A percentile compares a stretch with the other conserved stretches of the same genome.
These are phyloP conservation scores for Micropterix aruncella DNA, from an alignment of 2,888 invertebrate genomes.

Conservation along the genomic window DNA sequence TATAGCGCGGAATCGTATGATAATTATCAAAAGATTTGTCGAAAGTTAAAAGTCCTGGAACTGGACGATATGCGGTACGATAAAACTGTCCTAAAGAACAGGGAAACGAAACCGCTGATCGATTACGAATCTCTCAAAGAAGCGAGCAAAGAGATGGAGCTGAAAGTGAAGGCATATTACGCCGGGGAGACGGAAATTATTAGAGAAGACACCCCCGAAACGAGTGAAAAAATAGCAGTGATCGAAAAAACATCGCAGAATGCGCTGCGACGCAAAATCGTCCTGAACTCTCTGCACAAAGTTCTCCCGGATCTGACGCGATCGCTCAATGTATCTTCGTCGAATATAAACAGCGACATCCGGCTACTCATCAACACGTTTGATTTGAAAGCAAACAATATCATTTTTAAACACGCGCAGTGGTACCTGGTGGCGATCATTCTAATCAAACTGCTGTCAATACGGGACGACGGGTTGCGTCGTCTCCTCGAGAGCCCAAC, in stretches of 20 bases:
- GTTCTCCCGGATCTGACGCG: slow-evolving; percentile 42
- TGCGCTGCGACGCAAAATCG: slow-evolving; percentile 51
- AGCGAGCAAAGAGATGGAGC: slow-evolving; percentile 44
- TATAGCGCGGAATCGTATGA: slow-evolving; percentile 30
- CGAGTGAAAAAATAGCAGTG: slow-evolving; percentile 34
- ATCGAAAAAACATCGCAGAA: slow-evolving; percentile 53
- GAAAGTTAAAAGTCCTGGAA: slow-evolving; percentile 46
- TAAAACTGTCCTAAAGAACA: slow-evolving; percentile 18
- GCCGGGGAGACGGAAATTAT: slow-evolving; percentile 33
- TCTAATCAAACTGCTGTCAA: slow-evolving; percentile 45
- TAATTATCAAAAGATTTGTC: slow-evolving; percentile 45
- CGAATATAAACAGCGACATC: slow-evolving; percentile 30
- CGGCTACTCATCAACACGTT: slow-evolving; percentile 46
- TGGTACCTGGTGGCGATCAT: slow-evolving; percentile 59
- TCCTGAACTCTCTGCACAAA: slow-evolving; percentile 50
- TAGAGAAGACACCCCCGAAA: slow-evolving; percentile 14
- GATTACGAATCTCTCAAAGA: slow-evolving; percentile 45
- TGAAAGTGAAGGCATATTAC: slow-evolving; percentile 52
- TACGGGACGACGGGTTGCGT: slow-evolving; percentile 23
- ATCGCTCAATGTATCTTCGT: slow-evolving; percentile 29
- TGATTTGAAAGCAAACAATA: slow-evolving; percentile 52
- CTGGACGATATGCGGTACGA: slow-evolving; percentile 44
- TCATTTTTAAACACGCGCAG: slow-evolving; percentile 54
- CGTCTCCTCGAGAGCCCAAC: slow-evolving; percentile 21
- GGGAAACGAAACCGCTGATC: slow-evolving; percentile 42